Percentiles rank a stretch among this genome's conserved stretches.
phyloP scores from a whole-genome alignment of 2,797 vertebrate genomes.

The Coregonus sp. region DNA sequence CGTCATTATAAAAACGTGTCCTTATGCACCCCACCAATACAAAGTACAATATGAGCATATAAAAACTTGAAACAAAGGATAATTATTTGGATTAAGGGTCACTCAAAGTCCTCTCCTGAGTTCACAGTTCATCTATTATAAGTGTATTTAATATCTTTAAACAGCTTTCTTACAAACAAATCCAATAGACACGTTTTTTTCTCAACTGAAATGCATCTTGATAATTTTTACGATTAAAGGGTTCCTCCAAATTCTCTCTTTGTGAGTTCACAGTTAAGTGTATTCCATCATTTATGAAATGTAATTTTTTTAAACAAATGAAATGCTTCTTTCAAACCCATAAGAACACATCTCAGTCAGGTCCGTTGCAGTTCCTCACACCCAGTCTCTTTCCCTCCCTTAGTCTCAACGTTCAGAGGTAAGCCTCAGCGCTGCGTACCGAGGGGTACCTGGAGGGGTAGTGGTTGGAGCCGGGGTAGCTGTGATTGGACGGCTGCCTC shows the following conservation, averaged over 20 bases:
- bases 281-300: not conserved
- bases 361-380: not conserved
- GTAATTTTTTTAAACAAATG: not conserved
- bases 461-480: conserved; percentile 56
- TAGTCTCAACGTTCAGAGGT: conserved; percentile 64
- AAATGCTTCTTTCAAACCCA: not conserved
- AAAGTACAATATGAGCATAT: not conserved
- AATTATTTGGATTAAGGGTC: not conserved
- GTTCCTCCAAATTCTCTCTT: not conserved
- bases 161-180: not conserved
- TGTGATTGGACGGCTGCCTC: conserved; percentile 65
- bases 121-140: conserved; percentile 5
- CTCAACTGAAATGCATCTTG: conserved; percentile 17
- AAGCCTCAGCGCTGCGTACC: conserved; percentile 70
- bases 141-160: not conserved
- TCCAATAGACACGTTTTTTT: not conserved
- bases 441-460: conserved; percentile 69
- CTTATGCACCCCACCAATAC: not conserved
- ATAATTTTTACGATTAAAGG: not conserved
- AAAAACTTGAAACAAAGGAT: not conserved
- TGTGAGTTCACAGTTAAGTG: not conserved
- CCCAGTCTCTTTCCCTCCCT: conserved; percentile 18
- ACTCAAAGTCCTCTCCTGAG: not conserved
- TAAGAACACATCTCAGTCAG: not conserved
- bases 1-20: not conserved